Evolutionary conservation across 1,140 invertebrate species (phyloP).

Genomic region (Drosophila neocordata): DNA sequence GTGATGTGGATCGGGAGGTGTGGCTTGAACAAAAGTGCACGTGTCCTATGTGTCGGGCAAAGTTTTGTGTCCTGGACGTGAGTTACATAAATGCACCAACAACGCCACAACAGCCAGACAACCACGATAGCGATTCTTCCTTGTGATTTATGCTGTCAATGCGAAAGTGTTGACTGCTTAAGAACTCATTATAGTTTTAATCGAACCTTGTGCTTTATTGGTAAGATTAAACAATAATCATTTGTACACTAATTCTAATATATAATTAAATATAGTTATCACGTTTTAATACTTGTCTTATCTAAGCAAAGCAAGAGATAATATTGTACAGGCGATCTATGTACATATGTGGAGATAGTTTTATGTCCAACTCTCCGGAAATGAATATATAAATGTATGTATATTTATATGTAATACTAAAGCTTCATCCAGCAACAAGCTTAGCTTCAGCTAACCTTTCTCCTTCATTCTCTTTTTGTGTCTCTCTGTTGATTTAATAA

Average conservation of each 20-base stretch:
- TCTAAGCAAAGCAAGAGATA: slow-evolving; percentile 62
- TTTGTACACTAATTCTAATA: slow-evolving; percentile 52
- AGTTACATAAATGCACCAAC: slow-evolving; percentile 73
- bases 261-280: slow-evolving; percentile 57
- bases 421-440: slow-evolving; percentile 15
- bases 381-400: slow-evolving; percentile 21
- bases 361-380: slow-evolving; percentile 2
- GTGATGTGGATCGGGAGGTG: slow-evolving; percentile 87
- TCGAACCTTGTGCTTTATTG: slow-evolving; percentile 68
- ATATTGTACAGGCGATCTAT: slow-evolving; percentile 51
- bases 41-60: slow-evolving; percentile 93
- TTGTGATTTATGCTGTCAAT: slow-evolving; percentile 45
- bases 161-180: slow-evolving; percentile 25
- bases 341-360: slow-evolving; percentile 33
- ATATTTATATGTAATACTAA: slow-evolving; percentile 29
- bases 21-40: slow-evolving; percentile 94
- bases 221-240: slow-evolving; percentile 50
- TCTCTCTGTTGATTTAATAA: slow-evolving; percentile 63
- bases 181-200: slow-evolving; percentile 24
- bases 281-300: slow-evolving; percentile 76
- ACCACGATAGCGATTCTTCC: slow-evolving; percentile 17
- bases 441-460: slow-evolving; percentile 31
- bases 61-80: slow-evolving; percentile 94
- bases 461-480: slow-evolving; percentile 6
- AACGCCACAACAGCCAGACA: background rate